Evolutionary conservation across 2,888 invertebrate genomes (phyloP), one percentile per base, ranked within the genome.

Genomic region (Leistus spinibarbis): DNA sequence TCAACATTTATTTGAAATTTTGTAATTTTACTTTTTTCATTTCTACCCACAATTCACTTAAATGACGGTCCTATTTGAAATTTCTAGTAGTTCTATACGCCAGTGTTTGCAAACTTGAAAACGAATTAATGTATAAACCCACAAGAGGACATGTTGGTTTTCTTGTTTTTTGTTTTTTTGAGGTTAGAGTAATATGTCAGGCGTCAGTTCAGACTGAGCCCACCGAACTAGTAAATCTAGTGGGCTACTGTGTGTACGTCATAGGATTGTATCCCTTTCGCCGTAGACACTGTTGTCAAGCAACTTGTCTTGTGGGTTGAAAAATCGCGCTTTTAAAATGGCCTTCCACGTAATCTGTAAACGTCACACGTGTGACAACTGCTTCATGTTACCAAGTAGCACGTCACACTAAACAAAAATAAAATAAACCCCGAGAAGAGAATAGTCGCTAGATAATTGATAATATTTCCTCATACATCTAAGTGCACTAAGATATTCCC

Each of bases 251-350:
- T n/a, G n/a, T n/a, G n/a, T n/a, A 13, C 40, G 40, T 40, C 40
- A 40, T 40, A 40, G 40, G 13, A 13, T 40, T 40, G 40, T 40
- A 10, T 40, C 40, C 13, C 13, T 40, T 40, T 7, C 40, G 40
- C 13, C 40, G 40, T 40, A 5, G 10, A 40, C 40, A 40, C 40
- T 40, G 10, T 40, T 40, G 40, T 40, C 40, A 40, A 13, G 27
- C 5, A 27, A 40, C 40, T 10, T 7, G 7, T 40, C 40, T 40
- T 40, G 40, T 40, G 17, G 60, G 23, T 10, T 69, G 69, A 69
- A 69, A 69, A 69, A 56, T 69, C 17, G 69, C 57, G 60, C 69
- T 69, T 27, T 69, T 69, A 69, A 69, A 69, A 54, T 69, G 69
- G 27, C 57, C 69, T 40, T 5, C 10, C 3, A 40, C 1, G 69